These are phyloP conservation scores for Tinea trinotella DNA, from an alignment of 2,888 invertebrate genomes.

Conservation along the genomic window DNA sequence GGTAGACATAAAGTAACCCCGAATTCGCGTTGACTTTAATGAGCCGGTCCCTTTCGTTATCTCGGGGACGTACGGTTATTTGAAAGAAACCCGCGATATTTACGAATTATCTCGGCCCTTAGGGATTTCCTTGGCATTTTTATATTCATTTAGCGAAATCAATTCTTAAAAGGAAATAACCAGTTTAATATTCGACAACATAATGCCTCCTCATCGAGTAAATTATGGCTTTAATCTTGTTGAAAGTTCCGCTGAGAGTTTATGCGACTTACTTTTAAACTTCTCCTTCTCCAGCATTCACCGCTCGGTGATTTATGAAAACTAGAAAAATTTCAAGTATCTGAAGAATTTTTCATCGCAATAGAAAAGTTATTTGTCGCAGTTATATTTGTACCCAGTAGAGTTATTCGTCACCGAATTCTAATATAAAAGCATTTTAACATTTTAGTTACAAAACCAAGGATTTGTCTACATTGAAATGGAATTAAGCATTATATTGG, in stretches of 20 bases:
- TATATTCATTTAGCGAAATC: conserved; percentile 43
- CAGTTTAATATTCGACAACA: conserved; percentile 51
- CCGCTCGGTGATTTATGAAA: conserved; percentile 60
- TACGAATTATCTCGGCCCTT: conserved; percentile 41
- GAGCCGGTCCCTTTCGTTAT: conserved; percentile 60
- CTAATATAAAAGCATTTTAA: background rate
- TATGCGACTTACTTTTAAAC: conserved; percentile 56
- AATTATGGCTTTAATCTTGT: conserved; percentile 63
- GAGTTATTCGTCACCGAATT: background rate
- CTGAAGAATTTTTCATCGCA: conserved; percentile 50
- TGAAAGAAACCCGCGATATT: conserved; percentile 43
- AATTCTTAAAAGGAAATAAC: conserved; percentile 37
- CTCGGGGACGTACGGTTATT: conserved; percentile 59
- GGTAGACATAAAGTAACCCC: conserved; percentile 53
- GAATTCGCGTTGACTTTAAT: conserved; percentile 62
- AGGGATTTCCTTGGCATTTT: conserved; percentile 37
- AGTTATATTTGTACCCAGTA: background rate
- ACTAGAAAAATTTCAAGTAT: conserved; percentile 53
- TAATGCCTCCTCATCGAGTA: conserved; percentile 56
- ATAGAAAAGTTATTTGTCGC: conserved; percentile 23
- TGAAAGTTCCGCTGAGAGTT: conserved; percentile 53
- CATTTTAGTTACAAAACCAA: background rate
- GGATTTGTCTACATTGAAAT: background rate
- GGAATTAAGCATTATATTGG: conserved; percentile 36
- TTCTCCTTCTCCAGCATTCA: conserved; percentile 50